Evolutionary conservation across 2,797 vertebrate species (phyloP).

Genomic region (Gymnodraco acuticeps): DNA sequence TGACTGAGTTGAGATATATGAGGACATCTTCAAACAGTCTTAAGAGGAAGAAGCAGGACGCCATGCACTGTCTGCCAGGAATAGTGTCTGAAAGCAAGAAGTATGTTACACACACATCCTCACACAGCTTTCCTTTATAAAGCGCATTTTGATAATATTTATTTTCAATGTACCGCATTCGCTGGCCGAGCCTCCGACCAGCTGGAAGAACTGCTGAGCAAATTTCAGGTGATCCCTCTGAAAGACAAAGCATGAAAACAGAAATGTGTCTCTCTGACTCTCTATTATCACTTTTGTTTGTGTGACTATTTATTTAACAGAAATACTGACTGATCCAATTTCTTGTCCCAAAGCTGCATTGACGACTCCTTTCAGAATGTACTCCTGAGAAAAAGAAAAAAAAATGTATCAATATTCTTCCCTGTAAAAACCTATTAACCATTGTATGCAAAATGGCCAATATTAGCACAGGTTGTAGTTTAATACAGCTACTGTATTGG

Average conservation of each 20-base stretch:
- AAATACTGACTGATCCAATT: conserved; percentile 92
- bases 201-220: conserved; percentile 97
- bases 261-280: background rate
- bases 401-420: background rate
- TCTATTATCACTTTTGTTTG: conserved; percentile 7
- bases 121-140: conserved; percentile 2
- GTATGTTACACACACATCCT: conserved; percentile 11
- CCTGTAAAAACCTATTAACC: background rate
- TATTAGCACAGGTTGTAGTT: background rate
- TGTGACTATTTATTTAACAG: background rate
- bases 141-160: conserved; percentile 23
- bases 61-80: conserved; percentile 99
- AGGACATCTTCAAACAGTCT: conserved; percentile 96
- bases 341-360: conserved; percentile 96
- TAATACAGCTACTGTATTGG: background rate
- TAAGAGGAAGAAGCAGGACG: conserved; percentile 96
- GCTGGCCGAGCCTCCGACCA: conserved; percentile 96
- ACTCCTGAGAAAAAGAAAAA: conserved; percentile 84
- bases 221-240: conserved; percentile 97
- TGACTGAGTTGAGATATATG: conserved; percentile 97
- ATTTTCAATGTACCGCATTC: conserved; percentile 90
- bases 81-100: conserved; percentile 91
- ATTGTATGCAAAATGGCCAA: background rate
- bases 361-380: conserved; percentile 97
- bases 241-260: conserved; percentile 44